Base-by-base conservation (phyloP, 2,888 invertebrate genomes). In the Ernsta delagoae region DNA sequence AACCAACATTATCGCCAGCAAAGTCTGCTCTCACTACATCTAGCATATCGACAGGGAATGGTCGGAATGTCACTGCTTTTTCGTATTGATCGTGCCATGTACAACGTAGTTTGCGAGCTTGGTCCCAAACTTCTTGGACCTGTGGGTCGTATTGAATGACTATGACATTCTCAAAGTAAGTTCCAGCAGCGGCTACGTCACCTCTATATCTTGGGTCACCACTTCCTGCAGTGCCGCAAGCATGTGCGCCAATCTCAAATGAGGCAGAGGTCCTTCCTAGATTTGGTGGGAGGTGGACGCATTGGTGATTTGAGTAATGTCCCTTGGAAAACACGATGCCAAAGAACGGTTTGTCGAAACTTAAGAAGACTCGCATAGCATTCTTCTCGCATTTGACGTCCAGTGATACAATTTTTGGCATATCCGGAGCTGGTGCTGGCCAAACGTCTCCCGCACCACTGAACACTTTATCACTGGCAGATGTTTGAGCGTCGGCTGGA, bases 51-150 rank as follows among this genome's bases (percentile, higher is more conserved):
- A 98, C 98, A 0, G 98, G 98, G 95, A 98, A 98, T 0, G 98
- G 98, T 65, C 98, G 93, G 92, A 98, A 98, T 0, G 98, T 98
- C 0, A 98, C 98, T 5, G 98, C 97, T 83, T 98, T 98, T 89
- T 98, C 98, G 80, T 98, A 98, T 78, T 98, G 97, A 85, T 98
- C 98, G 82, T 98, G 98, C 98, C 98, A 98, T 0, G 98, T 98
- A 88, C 98, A 98, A 11, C 98, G 95, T 34, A 98, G 85, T 84
- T 98, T 98, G 65, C 98, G 94, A 0, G 98, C 98, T 86, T 98
- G 98, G 92, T 98, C 98, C 98, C 98, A 98, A 1, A 98, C 98
- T 90, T 98, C 98, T 88, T 98, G 98, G 0, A 98, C 98, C 91
- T 97, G 97, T 3, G 97, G 97, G 87, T 98, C 98, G 81, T 98